Evolutionary conservation across 2,797 vertebrate genomes (phyloP).

Genomic region (Strix occidentalis): DNA sequence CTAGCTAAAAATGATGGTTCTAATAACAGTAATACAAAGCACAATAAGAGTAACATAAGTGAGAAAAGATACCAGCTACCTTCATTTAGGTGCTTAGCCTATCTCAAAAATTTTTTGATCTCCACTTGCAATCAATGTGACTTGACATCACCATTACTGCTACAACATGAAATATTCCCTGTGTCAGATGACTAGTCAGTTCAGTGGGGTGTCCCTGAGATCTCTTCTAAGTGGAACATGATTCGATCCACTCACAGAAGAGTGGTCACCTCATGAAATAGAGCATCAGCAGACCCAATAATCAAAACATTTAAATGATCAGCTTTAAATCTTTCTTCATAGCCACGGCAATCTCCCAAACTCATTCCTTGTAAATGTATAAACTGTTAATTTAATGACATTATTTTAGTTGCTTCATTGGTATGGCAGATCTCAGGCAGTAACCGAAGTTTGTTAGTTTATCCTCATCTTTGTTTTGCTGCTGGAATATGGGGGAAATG

Average conservation of each 20-base stretch:
- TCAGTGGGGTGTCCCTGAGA: background rate
- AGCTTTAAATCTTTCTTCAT: background rate
- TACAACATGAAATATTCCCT: background rate
- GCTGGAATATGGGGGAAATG: background rate
- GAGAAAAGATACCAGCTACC: background rate
- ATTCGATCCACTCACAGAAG: background rate
- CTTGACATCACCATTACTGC: background rate
- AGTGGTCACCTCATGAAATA: background rate
- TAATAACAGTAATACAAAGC: background rate
- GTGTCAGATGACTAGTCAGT: background rate
- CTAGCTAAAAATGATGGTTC: background rate
- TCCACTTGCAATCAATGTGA: background rate
- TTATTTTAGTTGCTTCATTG: background rate
- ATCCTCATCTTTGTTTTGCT: background rate
- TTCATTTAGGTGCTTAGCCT: background rate
- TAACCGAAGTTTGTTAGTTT: background rate
- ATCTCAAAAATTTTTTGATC: background rate
- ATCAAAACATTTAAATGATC: background rate
- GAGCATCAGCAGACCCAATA: background rate
- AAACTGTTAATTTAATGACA: background rate
- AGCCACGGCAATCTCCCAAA: background rate
- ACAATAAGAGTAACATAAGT: background rate
- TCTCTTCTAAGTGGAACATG: background rate
- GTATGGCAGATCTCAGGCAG: background rate
- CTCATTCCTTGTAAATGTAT: background rate